Percentiles rank a stretch among this genome's conserved stretches.
Evolutionary conservation across 2,113 vertebrate genomes (phyloP).

Genomic region (Isurus oxyrinchus): DNA sequence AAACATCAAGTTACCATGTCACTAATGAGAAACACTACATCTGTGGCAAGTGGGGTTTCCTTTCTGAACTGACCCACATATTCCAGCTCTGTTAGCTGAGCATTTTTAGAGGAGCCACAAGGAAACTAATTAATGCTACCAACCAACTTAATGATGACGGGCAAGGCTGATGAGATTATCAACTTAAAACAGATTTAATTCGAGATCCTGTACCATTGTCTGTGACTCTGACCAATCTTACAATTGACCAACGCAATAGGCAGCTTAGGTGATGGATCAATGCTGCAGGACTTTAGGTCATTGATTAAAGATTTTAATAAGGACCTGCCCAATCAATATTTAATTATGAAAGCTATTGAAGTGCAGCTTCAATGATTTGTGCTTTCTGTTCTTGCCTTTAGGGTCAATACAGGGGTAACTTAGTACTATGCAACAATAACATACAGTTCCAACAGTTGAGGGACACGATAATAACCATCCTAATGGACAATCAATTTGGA

Average conservation of each 20-base stretch:
- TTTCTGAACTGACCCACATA: no score
- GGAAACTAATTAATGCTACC: neutral
- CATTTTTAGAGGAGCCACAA: neutral
- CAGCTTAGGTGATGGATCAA: neutral
- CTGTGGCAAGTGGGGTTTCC: no score
- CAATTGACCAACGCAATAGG: neutral
- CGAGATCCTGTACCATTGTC: neutral
- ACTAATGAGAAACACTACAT: no score
- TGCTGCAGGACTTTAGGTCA: neutral
- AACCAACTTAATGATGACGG: neutral
- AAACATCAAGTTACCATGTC: no score
- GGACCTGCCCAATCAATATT: neutral
- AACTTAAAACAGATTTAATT: neutral
- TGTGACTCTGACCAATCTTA: neutral
- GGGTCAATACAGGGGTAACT: neutral
- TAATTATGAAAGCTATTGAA: neutral
- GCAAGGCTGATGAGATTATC: neutral
- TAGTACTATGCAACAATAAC: neutral
- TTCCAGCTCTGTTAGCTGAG: no score
- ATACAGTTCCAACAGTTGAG: neutral
- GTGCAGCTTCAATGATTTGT: neutral
- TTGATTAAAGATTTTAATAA: neutral
- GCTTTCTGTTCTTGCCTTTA: neutral
- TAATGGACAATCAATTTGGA: neutral
- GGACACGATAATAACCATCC: neutral